Conservation (phyloP, 2,888 invertebrate genomes). For the Sarcophaga subvicina region DNA sequence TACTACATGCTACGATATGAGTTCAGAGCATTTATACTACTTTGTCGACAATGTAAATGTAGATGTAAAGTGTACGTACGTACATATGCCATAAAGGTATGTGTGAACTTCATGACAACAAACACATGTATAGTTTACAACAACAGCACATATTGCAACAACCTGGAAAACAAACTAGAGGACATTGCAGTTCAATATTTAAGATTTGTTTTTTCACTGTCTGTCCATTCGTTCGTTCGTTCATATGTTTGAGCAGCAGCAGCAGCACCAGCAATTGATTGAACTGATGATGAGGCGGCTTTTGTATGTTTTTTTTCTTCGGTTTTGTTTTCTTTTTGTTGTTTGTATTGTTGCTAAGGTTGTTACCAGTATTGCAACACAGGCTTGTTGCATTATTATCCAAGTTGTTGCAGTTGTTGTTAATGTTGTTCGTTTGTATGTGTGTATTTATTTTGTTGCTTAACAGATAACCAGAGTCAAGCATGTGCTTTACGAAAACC, state of each 20-base stretch:
- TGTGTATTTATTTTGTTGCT: constrained; percentile 58
- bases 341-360: constrained; percentile 40
- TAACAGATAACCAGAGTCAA: constrained; percentile 71
- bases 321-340: constrained; percentile 10
- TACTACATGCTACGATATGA: constrained; percentile 43
- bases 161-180: constrained; percentile 53
- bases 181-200: constrained; percentile 64
- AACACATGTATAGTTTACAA: constrained; percentile 47
- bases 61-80: neutral
- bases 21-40: constrained; percentile 31
- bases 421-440: constrained; percentile 22
- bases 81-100: neutral
- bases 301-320: constrained; percentile 39
- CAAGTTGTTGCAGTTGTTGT: constrained; percentile 10
- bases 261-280: constrained; percentile 59
- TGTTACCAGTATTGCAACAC: constrained; percentile 56
- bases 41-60: constrained; percentile 43
- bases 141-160: constrained; percentile 27
- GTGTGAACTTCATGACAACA: constrained; percentile 59
- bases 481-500: constrained; percentile 57
- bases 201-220: constrained; percentile 18
- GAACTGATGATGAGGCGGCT: constrained; percentile 67
- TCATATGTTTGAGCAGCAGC: constrained; percentile 33
- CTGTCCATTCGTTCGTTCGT: constrained; percentile 25
- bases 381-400: constrained; percentile 47